These are phyloP conservation scores for Pleuronectes platessa DNA, from an alignment of 2,113 vertebrate species.

Conservation along the genomic window DNA sequence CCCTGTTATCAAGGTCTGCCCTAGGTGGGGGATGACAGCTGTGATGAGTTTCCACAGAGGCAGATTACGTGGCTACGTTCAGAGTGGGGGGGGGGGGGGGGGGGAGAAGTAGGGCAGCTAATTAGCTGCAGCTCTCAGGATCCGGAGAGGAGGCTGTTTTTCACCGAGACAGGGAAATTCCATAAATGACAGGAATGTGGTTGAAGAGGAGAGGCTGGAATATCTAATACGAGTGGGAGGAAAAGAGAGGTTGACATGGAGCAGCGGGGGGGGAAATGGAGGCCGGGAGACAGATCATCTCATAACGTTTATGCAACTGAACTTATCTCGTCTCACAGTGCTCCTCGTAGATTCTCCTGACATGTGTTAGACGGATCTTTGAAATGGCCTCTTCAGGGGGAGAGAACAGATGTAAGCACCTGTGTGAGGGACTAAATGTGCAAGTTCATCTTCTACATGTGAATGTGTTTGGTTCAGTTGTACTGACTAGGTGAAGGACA, in stretches of 20 bases:
- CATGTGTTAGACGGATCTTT: conserved; percentile 9
- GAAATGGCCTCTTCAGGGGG: neutral
- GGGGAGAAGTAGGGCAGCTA: conserved; percentile 67
- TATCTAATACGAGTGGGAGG: conserved; percentile 48
- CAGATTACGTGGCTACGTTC: conserved; percentile 57
- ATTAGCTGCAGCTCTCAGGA: conserved; percentile 69
- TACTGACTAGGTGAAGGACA: neutral
- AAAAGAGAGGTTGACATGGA: conserved; percentile 38
- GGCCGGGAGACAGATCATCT: conserved; percentile 25
- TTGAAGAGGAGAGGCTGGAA: conserved; percentile 46
- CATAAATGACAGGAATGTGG: conserved; percentile 66
- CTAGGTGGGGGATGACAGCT: conserved; percentile 54
- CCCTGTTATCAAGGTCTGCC: conserved; percentile 67
- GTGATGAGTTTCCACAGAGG: conserved; percentile 65
- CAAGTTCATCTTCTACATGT: neutral
- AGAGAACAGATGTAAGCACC: neutral
- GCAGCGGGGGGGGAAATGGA: neutral
- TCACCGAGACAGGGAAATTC: conserved; percentile 72
- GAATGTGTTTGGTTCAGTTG: neutral
- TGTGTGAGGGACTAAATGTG: neutral
- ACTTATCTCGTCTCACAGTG: neutral
- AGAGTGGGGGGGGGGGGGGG: neutral
- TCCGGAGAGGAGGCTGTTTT: conserved; percentile 54
- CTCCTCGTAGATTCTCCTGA: conserved; percentile 11
- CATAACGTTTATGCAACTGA: conserved; percentile 28